Evolutionary conservation across 2,888 invertebrate species (phyloP).

Genomic region (Epirrita christyi): DNA sequence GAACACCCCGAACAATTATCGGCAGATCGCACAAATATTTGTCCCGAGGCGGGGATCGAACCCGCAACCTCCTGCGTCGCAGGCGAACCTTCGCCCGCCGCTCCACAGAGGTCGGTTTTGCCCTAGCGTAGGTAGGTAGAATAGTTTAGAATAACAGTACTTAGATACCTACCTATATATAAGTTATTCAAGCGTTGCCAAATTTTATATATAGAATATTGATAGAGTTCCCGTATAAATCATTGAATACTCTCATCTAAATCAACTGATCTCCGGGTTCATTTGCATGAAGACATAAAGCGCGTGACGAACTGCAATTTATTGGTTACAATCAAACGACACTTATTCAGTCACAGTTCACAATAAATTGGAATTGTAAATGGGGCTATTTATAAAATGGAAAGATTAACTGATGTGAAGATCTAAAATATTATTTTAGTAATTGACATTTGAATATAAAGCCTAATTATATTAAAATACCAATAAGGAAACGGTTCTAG

Average conservation of each 20-base stretch:
- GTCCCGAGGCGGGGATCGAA: too few relatives aligned
- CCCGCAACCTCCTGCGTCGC: too few relatives aligned
- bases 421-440: too few relatives aligned
- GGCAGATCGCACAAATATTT: too few relatives aligned
- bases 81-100: too few relatives aligned
- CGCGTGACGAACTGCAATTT: constrained; percentile 31
- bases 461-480: constrained; percentile 1
- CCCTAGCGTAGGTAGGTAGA: too few relatives aligned
- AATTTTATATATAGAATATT: neutral
- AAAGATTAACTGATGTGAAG: neutral
- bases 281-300: constrained; percentile 25
- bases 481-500: neutral
- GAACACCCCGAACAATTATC: too few relatives aligned
- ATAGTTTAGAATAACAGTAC: too few relatives aligned
- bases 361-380: constrained; percentile 3
- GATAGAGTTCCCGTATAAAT: constrained; percentile 1
- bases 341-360: constrained; percentile 5
- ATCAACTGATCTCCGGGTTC: constrained; percentile 20
- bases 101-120: too few relatives aligned
- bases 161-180: too few relatives aligned
- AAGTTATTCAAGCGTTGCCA: neutral
- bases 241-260: constrained; percentile 5
- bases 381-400: neutral
- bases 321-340: constrained; percentile 31
- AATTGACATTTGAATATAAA: neutral